Evolutionary conservation across 2,113 vertebrate species (phyloP).

Genomic region (Larimichthys polyactis): DNA sequence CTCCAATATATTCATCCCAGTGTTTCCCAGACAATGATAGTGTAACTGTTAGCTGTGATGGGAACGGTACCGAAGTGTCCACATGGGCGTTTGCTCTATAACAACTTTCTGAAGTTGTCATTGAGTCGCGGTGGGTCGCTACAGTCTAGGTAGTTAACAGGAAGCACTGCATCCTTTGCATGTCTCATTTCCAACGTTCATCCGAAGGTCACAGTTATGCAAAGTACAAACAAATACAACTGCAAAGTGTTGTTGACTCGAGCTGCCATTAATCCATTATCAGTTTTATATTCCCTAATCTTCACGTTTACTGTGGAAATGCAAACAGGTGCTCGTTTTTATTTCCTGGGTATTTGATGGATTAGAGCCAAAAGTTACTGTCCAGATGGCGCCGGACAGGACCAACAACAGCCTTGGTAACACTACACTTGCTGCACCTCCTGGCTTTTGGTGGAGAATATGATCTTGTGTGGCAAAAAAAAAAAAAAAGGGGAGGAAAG

Average conservation of each 20-base stretch:
- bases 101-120: too few species aligned
- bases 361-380: background rate
- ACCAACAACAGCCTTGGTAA: background rate
- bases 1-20: too few species aligned
- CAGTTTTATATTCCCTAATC: background rate
- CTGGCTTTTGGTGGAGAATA: background rate
- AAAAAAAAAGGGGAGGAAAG: background rate
- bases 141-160: too few species aligned
- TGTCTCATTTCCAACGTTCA: background rate
- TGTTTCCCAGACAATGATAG: too few species aligned
- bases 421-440: background rate
- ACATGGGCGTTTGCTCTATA: too few species aligned
- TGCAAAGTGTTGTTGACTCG: too few species aligned
- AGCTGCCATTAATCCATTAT: too few species aligned
- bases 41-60: too few species aligned
- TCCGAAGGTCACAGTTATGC: background rate
- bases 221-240: background rate
- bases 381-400: background rate
- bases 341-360: background rate
- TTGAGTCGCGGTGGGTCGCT: too few species aligned
- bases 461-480: background rate
- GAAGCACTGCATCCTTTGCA: background rate
- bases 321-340: background rate
- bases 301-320: background rate
- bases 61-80: too few species aligned